Conservation (phyloP, 2,797 vertebrate species). For the Clarias laeviceps region DNA sequence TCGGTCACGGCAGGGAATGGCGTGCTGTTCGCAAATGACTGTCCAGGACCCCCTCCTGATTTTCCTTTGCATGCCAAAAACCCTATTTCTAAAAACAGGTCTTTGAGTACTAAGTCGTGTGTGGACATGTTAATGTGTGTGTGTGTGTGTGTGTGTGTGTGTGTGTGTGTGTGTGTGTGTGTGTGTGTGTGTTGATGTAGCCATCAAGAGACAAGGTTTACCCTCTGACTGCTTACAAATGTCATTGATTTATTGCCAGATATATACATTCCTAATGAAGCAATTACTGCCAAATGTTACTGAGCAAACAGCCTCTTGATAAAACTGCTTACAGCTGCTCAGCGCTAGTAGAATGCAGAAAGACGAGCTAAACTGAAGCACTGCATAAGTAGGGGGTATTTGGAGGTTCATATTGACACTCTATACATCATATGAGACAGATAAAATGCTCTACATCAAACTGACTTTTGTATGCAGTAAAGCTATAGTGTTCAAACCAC, state of each 20-base stretch:
- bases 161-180: neutral
- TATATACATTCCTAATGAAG: slow-evolving; percentile 24
- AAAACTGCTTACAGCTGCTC: slow-evolving; percentile 19
- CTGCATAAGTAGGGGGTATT: neutral
- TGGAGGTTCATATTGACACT: neutral
- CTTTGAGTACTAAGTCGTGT: neutral
- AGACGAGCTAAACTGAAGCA: neutral
- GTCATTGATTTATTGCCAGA: slow-evolving; percentile 29
- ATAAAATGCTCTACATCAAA: neutral
- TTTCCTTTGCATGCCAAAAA: too few species aligned
- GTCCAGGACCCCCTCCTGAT: too few species aligned
- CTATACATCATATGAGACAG: slow-evolving; percentile 5
- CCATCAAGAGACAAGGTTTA: slow-evolving; percentile 4
- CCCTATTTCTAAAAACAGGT: neutral
- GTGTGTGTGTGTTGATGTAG: neutral
- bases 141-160: neutral
- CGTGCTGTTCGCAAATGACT: too few species aligned
- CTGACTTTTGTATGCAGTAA: neutral
- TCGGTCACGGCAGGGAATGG: too few species aligned
- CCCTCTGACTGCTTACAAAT: neutral
- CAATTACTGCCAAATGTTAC: slow-evolving; percentile 31
- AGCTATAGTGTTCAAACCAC: neutral
- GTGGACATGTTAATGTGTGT: neutral
- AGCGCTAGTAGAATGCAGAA: neutral
- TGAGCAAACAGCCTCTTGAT: slow-evolving; percentile 21